Base-by-base conservation (phyloP, 2,113 vertebrate species). In the Scophthalmus maximus region DNA sequence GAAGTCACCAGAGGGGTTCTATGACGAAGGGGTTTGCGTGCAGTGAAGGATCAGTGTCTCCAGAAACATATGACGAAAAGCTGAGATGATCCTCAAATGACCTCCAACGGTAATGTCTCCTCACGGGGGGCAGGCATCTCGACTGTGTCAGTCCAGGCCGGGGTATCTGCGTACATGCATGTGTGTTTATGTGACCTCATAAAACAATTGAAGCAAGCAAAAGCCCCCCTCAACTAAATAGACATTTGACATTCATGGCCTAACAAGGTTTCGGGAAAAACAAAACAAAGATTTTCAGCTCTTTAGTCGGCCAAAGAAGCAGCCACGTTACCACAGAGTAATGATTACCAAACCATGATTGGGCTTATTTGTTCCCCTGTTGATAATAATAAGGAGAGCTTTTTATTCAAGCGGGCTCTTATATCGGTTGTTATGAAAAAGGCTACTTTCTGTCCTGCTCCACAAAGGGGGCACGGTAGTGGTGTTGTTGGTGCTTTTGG, bases 11-110 rank as follows among this genome's bases (percentile, higher is more conserved):
- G 53, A 60, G 70, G 70, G 64, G 30, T 70, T 46, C 59, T 38
- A 40, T 83, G 84, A 90, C 57, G 63, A 47, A 67, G 68, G 42
- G 27, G 56, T 62, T 73, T 47, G 82, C 81, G 63, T 87, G 78
- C 79, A 34, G 71, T 7, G 7, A 25, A 67, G 46, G 56, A 81
- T 84, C 59, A 25, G 23, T 32, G 62, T 84, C 81, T 85, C 73
- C 64, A 71, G 52, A 36, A 76, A 88, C 84, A 77, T 67, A 78
- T 83, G 77, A 88, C 76, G 69, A 86, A 74, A 84, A 90, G 82
- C 82, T 87, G 87, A 81, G 63, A 34, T 52, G 65, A 83, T 79
- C 83, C 75, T 84, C 76, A 68, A 25, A 64, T 76, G 68, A 87
- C 80, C 84, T 78, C 42, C 38, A 64, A 83, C 47, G 27, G 42